These are phyloP conservation scores for Characodon lateralis DNA, from an alignment of 2,797 vertebrate species.

Conservation along the genomic window DNA sequence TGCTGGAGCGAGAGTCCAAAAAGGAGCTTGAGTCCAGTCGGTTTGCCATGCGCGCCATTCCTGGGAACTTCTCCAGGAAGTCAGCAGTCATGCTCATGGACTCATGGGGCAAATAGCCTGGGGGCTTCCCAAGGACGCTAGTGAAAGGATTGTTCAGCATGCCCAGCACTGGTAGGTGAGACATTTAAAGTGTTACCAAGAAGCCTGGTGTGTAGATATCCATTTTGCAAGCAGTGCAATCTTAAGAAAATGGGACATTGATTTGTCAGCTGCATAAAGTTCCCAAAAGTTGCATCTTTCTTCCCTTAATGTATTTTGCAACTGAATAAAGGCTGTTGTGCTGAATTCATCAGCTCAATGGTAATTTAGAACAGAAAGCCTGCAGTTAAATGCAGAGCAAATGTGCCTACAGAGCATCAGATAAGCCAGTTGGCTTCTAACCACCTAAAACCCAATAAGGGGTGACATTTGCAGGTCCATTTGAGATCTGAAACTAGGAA, in stretches of 20 bases:
- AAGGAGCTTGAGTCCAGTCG: constrained; percentile 89
- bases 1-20: constrained; percentile 95
- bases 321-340: background rate
- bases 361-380: constrained; percentile 18
- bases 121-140: constrained; percentile 85
- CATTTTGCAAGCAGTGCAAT: constrained; percentile 10
- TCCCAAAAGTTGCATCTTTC: constrained; percentile 11
- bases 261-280: constrained; percentile 12
- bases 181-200: constrained; percentile 18
- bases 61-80: constrained; percentile 90
- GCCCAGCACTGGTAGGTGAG: constrained; percentile 82
- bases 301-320: background rate
- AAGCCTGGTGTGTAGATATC: background rate
- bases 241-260: constrained; percentile 6
- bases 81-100: constrained; percentile 88
- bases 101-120: constrained; percentile 86
- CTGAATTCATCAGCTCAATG: constrained; percentile 20
- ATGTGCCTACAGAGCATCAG: background rate
- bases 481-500: constrained; percentile 6
- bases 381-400: background rate
- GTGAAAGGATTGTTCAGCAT: constrained; percentile 90
- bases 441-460: background rate
- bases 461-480: background rate
- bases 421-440: constrained; percentile 4
- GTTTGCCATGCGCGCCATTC: constrained; percentile 84